phyloP scores from a whole-genome alignment of 2,113 vertebrate species.

The Sula dactylatra region DNA sequence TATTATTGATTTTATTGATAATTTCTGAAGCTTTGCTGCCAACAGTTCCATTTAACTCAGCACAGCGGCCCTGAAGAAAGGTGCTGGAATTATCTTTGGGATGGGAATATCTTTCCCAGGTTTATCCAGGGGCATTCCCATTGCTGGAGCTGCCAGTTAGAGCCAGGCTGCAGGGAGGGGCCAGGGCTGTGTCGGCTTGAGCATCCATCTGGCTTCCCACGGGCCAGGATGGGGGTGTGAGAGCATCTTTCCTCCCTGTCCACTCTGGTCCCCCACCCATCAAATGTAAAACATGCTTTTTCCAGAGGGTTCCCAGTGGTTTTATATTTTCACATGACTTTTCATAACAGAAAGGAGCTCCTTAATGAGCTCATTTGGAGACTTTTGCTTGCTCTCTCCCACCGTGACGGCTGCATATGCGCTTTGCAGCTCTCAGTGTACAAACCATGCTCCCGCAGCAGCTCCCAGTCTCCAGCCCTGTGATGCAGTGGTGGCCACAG shows the following conservation, averaged over 20 bases:
- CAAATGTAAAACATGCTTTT: neutral
- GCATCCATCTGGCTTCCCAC: neutral
- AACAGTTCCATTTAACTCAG: neutral
- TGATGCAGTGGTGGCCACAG: fast-evolving
- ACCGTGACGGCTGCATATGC: neutral
- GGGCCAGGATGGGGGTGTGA: neutral
- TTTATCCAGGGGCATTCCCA: neutral
- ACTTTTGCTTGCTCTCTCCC: neutral
- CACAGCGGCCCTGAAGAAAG: neutral
- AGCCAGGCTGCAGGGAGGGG: neutral
- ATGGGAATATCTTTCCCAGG: neutral
- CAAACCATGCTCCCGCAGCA: fast-evolving
- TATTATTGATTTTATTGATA: neutral
- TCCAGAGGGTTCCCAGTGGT: neutral
- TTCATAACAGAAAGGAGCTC: neutral
- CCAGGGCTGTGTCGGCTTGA: neutral
- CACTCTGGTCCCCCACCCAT: neutral
- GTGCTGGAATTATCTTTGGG: neutral
- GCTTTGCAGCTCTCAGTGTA: neutral
- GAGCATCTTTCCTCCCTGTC: neutral
- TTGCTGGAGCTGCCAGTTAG: neutral
- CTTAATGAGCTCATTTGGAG: neutral
- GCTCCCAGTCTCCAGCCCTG: neutral
- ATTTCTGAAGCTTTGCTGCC: neutral
- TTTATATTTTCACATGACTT: neutral